Evolutionary conservation across 2,888 invertebrate genomes (phyloP), one percentile per base, ranked within the genome.

Genomic region (Euzetes globulus): DNA sequence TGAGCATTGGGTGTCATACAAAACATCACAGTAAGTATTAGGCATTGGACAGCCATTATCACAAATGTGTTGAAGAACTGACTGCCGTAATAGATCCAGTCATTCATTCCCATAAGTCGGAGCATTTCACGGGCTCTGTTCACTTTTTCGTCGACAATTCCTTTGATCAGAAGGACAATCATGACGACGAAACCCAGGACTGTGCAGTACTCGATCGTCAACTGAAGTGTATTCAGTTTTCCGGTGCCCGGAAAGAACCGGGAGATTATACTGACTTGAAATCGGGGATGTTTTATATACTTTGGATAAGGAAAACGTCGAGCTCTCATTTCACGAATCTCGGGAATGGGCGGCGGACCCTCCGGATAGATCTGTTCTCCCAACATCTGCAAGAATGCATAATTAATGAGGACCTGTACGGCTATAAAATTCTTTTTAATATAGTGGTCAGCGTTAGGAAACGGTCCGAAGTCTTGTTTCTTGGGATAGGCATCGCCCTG

Each of bases 401-500:
- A 68, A 41, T 71, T 74, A 11, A 76, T 60, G 71, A 76, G 47
- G 19, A 75, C 65, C 71, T 76, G 76, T 5, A 68, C 71, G 41
- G 74, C 74, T 52, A 76, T 58, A 37, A 76, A 76, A 45, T 71
- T 70, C 33, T 73, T 76, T 15, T 41, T 29, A 0, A 71, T 47
- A 52, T 74, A 74, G 41, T 76, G 73, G 47, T 76, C 76, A n/a
- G 76, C 68, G 65, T 74, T 73, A 63, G 73, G 76, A 72, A 76
- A 76, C 15, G 76, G 76, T 19, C 75, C 75, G 27, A 75, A 72
- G 29, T 72, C 72, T n/a, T 75, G 72, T 52, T 76, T 76, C 29
- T 74, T 76, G 1, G 76, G 74, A 27, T 25, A 74, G 0, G 76
- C 41, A 17, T 74, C 71, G 15, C 15, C 11, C 29, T 71, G 63